Conservation (phyloP, 2,888 invertebrate species). For the Andrena minutula region DNA sequence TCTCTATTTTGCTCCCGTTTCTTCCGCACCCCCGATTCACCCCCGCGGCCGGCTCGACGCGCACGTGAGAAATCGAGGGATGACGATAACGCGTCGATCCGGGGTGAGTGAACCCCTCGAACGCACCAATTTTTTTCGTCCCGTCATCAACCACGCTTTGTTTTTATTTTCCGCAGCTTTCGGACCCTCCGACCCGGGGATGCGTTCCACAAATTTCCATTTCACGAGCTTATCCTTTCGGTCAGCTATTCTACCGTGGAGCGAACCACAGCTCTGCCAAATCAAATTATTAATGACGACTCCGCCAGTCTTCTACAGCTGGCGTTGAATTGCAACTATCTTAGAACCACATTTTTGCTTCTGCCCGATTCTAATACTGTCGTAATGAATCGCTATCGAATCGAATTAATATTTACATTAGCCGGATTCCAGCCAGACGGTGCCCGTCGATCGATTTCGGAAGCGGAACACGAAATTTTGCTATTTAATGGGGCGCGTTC, state of each 20-base stretch:
- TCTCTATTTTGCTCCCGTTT: slow-evolving; percentile 41
- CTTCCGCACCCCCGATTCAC: neutral
- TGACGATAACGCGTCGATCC: slow-evolving; percentile 64
- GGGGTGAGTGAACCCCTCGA: slow-evolving; percentile 64
- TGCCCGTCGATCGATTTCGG: neutral
- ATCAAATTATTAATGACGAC: no score
- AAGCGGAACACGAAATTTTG: slow-evolving; percentile 14
- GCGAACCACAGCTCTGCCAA: no score
- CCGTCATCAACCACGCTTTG: slow-evolving; percentile 8
- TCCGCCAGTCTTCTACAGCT: no score
- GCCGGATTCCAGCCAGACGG: slow-evolving; percentile 6
- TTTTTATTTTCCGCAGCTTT: neutral
- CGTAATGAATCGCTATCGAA: neutral
- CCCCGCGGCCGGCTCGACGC: slow-evolving; percentile 33
- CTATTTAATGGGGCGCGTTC: slow-evolving; percentile 14
- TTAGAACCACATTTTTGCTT: neutral
- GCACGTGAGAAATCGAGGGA: slow-evolving; percentile 67
- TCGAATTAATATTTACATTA: slow-evolving; percentile 4
- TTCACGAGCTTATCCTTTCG: no score
- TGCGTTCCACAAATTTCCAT: neutral
- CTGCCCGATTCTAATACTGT: neutral
- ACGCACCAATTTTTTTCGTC: slow-evolving; percentile 47
- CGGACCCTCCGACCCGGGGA: neutral
- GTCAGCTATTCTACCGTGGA: no score
- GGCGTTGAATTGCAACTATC: no score